phyloP scores from a whole-genome alignment of 1,140 invertebrate genomes.

The Protaetia brevitarsis region DNA sequence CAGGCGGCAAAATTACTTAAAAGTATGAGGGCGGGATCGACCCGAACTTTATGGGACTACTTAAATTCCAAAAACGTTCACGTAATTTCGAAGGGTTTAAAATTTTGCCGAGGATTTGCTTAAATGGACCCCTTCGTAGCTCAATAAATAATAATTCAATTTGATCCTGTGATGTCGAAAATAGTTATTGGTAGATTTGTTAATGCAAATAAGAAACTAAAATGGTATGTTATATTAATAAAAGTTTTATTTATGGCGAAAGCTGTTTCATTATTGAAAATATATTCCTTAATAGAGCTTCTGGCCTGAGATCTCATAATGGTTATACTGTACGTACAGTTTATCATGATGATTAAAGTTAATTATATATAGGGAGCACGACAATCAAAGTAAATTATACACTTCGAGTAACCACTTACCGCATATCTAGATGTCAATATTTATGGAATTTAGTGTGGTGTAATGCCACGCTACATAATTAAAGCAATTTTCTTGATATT shows the following conservation, averaged over 20 bases:
- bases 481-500: too few relatives aligned
- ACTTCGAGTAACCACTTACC: background rate
- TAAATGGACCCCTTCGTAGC: too few relatives aligned
- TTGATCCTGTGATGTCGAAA: too few relatives aligned
- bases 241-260: too few relatives aligned
- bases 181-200: too few relatives aligned
- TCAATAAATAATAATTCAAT: slow-evolving; percentile 8
- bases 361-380: background rate
- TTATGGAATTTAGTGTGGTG: too few relatives aligned
- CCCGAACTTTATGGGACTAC: background rate
- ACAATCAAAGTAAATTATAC: slow-evolving; percentile 1
- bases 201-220: too few relatives aligned
- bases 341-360: background rate
- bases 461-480: too few relatives aligned
- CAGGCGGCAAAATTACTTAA: background rate
- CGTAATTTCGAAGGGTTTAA: slow-evolving; percentile 12
- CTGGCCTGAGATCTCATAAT: background rate
- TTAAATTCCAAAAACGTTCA: slow-evolving; percentile 9
- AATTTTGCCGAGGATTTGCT: background rate
- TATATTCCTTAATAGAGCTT: background rate
- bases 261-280: too few relatives aligned
- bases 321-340: background rate
- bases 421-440: too few relatives aligned
- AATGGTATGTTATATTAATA: too few relatives aligned
- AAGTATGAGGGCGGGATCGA: background rate